These are phyloP conservation scores for Acipenser transmontanus DNA, from an alignment of 2,797 vertebrate species.

Conservation along the genomic window DNA sequence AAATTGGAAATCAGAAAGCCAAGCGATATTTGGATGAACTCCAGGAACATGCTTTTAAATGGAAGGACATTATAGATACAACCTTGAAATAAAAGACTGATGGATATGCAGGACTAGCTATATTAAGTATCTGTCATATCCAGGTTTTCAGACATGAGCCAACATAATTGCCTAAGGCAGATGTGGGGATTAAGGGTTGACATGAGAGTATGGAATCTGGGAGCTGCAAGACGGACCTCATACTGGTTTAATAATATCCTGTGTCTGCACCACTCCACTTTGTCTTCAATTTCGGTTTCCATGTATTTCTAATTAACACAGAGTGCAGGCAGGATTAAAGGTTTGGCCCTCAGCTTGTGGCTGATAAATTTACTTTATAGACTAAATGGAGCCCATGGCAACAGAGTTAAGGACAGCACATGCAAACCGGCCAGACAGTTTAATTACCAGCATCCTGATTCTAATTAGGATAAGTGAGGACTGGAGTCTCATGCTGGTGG, in stretches of 20 bases:
- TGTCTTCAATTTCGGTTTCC: slow-evolving; percentile 8
- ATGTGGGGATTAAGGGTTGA: too few relatives aligned
- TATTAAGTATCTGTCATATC: too few relatives aligned
- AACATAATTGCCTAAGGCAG: too few relatives aligned
- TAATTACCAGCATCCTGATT: slow-evolving; percentile 42
- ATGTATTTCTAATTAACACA: slow-evolving; percentile 32
- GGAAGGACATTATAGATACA: too few relatives aligned
- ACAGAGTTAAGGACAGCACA: slow-evolving; percentile 38
- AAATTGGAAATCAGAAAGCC: too few relatives aligned
- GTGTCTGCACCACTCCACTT: slow-evolving; percentile 19
- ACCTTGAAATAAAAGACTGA: too few relatives aligned
- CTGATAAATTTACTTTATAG: slow-evolving; percentile 19
- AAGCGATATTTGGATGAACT: too few relatives aligned
- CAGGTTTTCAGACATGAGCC: too few relatives aligned
- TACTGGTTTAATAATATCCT: slow-evolving; percentile 35
- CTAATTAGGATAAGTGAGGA: slow-evolving; percentile 43
- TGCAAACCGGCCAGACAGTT: slow-evolving; percentile 43
- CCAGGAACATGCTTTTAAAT: too few relatives aligned
- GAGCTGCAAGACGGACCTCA: slow-evolving; percentile 15
- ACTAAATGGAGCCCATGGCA: slow-evolving; percentile 25
- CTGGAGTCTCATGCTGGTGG: slow-evolving; percentile 20
- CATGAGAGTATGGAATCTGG: slow-evolving; percentile 11
- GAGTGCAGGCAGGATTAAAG: slow-evolving; percentile 5
- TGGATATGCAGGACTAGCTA: too few relatives aligned
- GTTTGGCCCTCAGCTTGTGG: slow-evolving; percentile 10